These are phyloP conservation scores for Tor tambroides DNA, from an alignment of 2,113 vertebrate genomes.

Conservation along the genomic window DNA sequence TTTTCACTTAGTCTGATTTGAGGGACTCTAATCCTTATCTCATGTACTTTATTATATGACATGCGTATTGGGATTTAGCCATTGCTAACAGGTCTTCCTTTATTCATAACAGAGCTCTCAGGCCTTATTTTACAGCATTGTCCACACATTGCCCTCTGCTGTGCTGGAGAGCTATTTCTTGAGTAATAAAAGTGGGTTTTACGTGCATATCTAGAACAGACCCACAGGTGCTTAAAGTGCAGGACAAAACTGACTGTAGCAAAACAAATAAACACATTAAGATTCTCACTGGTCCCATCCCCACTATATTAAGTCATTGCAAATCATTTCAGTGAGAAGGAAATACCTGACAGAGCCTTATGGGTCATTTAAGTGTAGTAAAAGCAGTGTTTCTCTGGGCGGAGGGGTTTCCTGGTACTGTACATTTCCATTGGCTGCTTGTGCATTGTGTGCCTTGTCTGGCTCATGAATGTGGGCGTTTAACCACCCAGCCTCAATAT, in stretches of 20 bases:
- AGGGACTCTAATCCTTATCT: background rate
- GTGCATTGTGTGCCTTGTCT: slow-evolving; percentile 42
- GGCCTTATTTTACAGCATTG: slow-evolving; percentile 42
- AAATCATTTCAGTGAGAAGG: slow-evolving; percentile 17
- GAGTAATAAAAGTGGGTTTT: slow-evolving; percentile 56
- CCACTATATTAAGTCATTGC: slow-evolving; percentile 17
- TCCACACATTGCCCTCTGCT: slow-evolving; percentile 40
- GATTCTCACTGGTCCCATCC: slow-evolving; percentile 32
- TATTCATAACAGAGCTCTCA: slow-evolving; percentile 18
- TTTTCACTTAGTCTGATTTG: background rate
- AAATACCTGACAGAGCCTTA: slow-evolving; percentile 34
- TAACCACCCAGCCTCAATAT: slow-evolving; percentile 47
- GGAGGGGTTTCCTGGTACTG: background rate
- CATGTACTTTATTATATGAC: background rate
- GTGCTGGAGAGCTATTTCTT: slow-evolving; percentile 38
- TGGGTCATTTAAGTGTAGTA: slow-evolving; percentile 29
- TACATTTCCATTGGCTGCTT: slow-evolving; percentile 42
- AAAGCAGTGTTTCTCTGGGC: background rate
- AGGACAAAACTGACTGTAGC: slow-evolving; percentile 55
- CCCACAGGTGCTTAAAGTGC: slow-evolving; percentile 58
- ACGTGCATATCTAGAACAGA: slow-evolving; percentile 36
- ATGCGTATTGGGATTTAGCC: slow-evolving; percentile 14
- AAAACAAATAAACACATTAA: slow-evolving; percentile 35
- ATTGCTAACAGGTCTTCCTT: slow-evolving; percentile 31
- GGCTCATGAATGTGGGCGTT: slow-evolving; percentile 42